Base-by-base conservation (phyloP, 2,888 invertebrate genomes). In the Allacma fusca region DNA sequence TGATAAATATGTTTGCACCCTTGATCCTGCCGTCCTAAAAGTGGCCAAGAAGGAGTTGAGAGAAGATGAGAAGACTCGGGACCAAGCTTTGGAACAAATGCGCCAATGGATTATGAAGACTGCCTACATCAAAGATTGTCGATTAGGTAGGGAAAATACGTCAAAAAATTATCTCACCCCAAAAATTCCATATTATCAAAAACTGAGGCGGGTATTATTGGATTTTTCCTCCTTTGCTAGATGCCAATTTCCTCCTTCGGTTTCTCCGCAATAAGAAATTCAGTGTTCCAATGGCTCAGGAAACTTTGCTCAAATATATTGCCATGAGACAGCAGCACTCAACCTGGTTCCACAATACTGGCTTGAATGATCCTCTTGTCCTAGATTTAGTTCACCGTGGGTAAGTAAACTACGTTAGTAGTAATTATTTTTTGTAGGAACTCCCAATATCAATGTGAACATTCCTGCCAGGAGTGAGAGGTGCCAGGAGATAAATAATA, bases 251-350 rank as follows among this genome's bases (percentile, higher is more conserved):
- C 86, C 87, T 94, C 65, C 88, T 94, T 73, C 90, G 92, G 79
- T 94, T 93, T 86, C 88, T 94, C 72, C 90, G 94, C n/a, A 90
- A 91, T 79, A 93, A 94, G 87, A 94, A 93, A 86, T 94, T 90
- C 88, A 92, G 92, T 85, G 89, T 94, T 43, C 92, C 91, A 1
- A 91, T 93, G 91, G 92, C 94, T 0, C 91, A 94, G 86, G 92
- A 92, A 84, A 91, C 92, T 26, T 89, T 93, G 74, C 92, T 94
- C 86, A 89, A 94, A 29, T 94, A 94, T 86, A 88, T 94, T 64
- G 88, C 93, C 21, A 89, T 94, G 76, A 89, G 94, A 29, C 92
- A 93, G 86, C 92, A 92, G 13, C 92, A 92, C 87, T 91, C 95
- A 0, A 90, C 92, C 77, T 91, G 92, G 76, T 93, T 93, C 87